Base-by-base conservation (phyloP, 1,140 invertebrate genomes). In the Myzus persicae region DNA sequence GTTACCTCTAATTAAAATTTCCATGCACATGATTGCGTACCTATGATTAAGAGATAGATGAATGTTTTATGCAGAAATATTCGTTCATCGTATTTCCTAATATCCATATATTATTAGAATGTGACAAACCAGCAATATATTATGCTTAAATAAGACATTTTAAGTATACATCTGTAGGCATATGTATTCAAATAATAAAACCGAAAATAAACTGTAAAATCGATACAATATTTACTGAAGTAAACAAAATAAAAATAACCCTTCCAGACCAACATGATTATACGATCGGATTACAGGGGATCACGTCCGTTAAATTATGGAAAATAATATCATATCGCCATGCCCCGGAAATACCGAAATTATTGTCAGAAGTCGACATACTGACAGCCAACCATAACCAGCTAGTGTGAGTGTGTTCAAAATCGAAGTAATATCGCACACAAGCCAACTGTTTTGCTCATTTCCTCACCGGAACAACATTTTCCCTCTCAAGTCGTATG, bases 391-490 rank as follows among this genome's bases (percentile, higher is more conserved):
- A 46, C 1, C 31, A 31, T 67, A 67, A n/a, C 85, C 42, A n/a
- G n/a, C n/a, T 46, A 26, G 36, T 81, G 38, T 40, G 82, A 4
- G 40, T 40, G 44, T 46, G 44, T 87, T n/a, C 4, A 9, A 48
- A 36, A 48, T 48, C 46, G 31, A 51, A 48, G 24, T 89, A 89
- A 89, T 89, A 54, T 89, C 24, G 31, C 46, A 46, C 9, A 38
- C n/a, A 31, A 36, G 8, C n/a, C 48, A 6, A 54, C 36, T 89
- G 48, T 89, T 89, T 51, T 38, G 87, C 40, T 89, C 87, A 89
- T 89, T 89, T 89, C 87, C 87, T 89, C 36, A 26, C 87, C 87
- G 46, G 87, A 89, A 89, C n/a, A 18, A 38, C n/a, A 22, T 36
- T n/a, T 36, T 88, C 14, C 20, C 85, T 46, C 31, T 48, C 42